Conservation (phyloP, 2,797 vertebrate genomes). For the Pogoniulus pusillus region DNA sequence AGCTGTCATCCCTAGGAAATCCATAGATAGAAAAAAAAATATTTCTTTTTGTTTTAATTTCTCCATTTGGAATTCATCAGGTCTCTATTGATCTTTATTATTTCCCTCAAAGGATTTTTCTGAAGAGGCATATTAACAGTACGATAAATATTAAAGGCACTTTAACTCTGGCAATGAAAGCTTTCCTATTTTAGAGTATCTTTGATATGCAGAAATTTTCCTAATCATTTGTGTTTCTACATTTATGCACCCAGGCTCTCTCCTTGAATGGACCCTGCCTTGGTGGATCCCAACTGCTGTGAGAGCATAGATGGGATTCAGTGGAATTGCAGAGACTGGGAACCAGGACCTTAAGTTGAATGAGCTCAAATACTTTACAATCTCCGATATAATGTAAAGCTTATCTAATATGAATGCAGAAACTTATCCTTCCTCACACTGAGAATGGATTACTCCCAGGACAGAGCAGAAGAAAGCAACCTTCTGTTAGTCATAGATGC, state of each 20-base stretch:
- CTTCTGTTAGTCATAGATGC: background rate
- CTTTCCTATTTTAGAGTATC: slow-evolving; percentile 12
- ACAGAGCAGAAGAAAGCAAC: background rate
- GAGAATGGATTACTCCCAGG: background rate
- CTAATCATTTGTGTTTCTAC: slow-evolving; percentile 1
- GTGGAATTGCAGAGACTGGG: background rate
- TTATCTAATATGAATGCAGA: background rate
- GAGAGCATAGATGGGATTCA: background rate
- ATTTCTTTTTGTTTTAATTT: slow-evolving; percentile 71
- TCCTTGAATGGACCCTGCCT: background rate
- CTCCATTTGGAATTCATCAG: slow-evolving; percentile 60
- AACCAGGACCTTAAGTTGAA: background rate
- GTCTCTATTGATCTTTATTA: slow-evolving; percentile 62
- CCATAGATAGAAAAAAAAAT: slow-evolving; percentile 40
- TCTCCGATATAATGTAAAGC: background rate
- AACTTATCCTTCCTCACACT: background rate
- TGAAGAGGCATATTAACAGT: slow-evolving; percentile 59
- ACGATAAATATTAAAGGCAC: slow-evolving; percentile 72
- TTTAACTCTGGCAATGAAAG: slow-evolving; percentile 57
- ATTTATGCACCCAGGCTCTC: background rate
- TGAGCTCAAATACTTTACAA: background rate
- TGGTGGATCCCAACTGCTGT: background rate
- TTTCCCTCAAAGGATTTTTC: slow-evolving; percentile 64
- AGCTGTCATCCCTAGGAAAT: slow-evolving; percentile 42
- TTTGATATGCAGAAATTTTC: slow-evolving; percentile 18